phyloP scores from a whole-genome alignment of 2,888 invertebrate genomes.

The Gymnocheta viridis region DNA sequence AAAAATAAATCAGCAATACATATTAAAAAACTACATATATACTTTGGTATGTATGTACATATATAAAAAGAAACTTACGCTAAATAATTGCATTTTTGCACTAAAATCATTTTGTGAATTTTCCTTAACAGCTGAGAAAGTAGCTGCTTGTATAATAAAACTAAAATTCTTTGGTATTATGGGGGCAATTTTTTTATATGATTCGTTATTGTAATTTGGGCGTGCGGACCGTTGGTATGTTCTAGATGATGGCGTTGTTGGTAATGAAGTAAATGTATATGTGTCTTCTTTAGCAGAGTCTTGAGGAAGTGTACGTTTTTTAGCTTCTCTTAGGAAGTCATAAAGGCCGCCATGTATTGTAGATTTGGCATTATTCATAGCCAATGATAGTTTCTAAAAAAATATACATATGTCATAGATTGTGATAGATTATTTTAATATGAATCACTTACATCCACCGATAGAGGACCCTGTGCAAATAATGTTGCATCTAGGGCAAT shows the following conservation, averaged over 20 bases:
- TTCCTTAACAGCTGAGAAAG: slow-evolving; percentile 87
- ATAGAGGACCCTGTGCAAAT: slow-evolving; percentile 91
- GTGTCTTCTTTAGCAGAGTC: slow-evolving; percentile 47
- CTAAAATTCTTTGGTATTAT: slow-evolving; percentile 92
- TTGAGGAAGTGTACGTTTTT: slow-evolving; percentile 77
- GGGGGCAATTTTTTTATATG: slow-evolving; percentile 87
- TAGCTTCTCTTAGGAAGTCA: slow-evolving; percentile 82
- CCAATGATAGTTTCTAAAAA: slow-evolving; percentile 80
- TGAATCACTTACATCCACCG: slow-evolving; percentile 87
- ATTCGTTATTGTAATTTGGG: slow-evolving; percentile 81
- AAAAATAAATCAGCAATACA: slow-evolving; percentile 31
- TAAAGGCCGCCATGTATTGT: slow-evolving; percentile 83
- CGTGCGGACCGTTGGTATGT: slow-evolving; percentile 32
- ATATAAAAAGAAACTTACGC: slow-evolving; percentile 81
- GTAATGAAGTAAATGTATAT: slow-evolving; percentile 1
- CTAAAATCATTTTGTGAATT: slow-evolving; percentile 87
- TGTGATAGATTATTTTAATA: neutral
- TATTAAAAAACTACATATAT: neutral
- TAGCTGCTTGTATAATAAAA: slow-evolving; percentile 88
- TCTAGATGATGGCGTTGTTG: slow-evolving; percentile 33
- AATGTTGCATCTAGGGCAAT: slow-evolving; percentile 89
- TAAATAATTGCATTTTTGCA: slow-evolving; percentile 86
- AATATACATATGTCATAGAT: neutral
- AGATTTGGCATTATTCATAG: slow-evolving; percentile 82
- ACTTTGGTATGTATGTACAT: neutral